phyloP scores from a whole-genome alignment of 2,888 invertebrate genomes.

The Caradrina clavipalpis region DNA sequence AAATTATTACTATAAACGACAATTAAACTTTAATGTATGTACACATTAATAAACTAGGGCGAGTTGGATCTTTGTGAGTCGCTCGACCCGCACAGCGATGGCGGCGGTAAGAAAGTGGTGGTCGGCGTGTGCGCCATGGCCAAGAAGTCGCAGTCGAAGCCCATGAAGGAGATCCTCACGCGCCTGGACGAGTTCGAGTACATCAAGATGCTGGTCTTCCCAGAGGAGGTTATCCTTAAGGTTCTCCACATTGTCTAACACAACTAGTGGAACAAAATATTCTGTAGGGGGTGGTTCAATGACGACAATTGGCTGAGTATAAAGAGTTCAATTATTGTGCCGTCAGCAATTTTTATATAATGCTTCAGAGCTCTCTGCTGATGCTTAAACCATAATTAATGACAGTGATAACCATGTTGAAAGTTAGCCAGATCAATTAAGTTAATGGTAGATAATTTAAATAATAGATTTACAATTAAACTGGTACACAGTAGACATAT shows the following conservation, averaged over 20 bases:
- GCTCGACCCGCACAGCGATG: constrained; percentile 91
- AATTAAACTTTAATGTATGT: constrained; percentile 23
- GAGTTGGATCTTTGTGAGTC: constrained; percentile 95
- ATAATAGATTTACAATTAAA: constrained; percentile 8
- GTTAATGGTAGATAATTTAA: constrained; percentile 26
- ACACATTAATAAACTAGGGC: constrained; percentile 86
- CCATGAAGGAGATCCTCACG: constrained; percentile 99
- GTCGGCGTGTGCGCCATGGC: constrained; percentile 99
- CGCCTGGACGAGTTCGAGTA: constrained; percentile 99
- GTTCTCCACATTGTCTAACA: constrained; percentile 91
- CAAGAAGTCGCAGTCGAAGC: constrained; percentile 99
- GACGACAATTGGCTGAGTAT: constrained; percentile 49
- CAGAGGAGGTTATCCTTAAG: constrained; percentile 98
- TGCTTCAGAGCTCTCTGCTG: constrained; percentile 30
- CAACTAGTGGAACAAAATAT: constrained; percentile 87
- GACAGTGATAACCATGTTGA: background rate
- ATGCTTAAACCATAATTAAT: constrained; percentile 37
- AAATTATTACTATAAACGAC: background rate
- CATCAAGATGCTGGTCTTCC: constrained; percentile 98
- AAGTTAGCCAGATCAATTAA: constrained; percentile 8
- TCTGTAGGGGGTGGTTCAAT: constrained; percentile 32
- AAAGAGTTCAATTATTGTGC: constrained; percentile 41
- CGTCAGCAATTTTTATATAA: constrained; percentile 38
- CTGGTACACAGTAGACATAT: constrained; percentile 52
- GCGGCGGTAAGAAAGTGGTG: constrained; percentile 96